Base-by-base conservation (phyloP, 2,113 vertebrate genomes). In the Sphyrna mokarran region DNA sequence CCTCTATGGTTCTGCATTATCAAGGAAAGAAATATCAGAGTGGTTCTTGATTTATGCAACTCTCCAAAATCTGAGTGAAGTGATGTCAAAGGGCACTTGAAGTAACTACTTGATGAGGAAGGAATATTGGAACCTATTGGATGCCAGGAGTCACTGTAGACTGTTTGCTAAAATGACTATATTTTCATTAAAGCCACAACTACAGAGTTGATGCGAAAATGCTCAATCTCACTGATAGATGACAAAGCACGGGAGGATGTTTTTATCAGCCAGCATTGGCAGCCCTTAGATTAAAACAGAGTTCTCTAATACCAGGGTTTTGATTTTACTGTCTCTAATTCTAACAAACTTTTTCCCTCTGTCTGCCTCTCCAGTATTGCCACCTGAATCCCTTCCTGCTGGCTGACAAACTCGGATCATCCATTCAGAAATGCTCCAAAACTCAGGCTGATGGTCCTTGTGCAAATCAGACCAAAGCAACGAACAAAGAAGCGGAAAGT, bases 361-460 rank as follows among this genome's bases (percentile, higher is more conserved):
- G 29, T 14, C 20, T 33, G 16, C 61, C 22, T 72, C 26, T 33
- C 76, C 0, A 95, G 96, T 85, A 54, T 18, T 96, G 68, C n/a
- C 66, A 80, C 68, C 48, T 94, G 37, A 72, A 96, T 37, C 96
- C 96, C 72, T 94, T 94, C 72, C 91, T 78, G 48, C 20, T 96
- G 29, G 96, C 96, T 40, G 91, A 96, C 29, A 94, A 58, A 91
- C 70, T 95, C 70, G 96, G 96, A 54, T 78, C 96, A 61, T 96
- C 91, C n/a, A 58, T 96, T 33, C 90, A 20, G 80, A n/a, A 96
- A 80, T 72, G 90, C 54, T 95, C 90, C 69, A 96, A 96, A 63
- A 26, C 70, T 40, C 37, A 68, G 37, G 26, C 70, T 43, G 37
- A 43, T 23, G 22, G 20, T 43, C 20, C 22, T 26, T 94, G 93